Percentiles rank a stretch among this genome's conserved stretches.
phyloP scores from a whole-genome alignment of 2,113 vertebrate species.

The Hydropotes inermis region DNA sequence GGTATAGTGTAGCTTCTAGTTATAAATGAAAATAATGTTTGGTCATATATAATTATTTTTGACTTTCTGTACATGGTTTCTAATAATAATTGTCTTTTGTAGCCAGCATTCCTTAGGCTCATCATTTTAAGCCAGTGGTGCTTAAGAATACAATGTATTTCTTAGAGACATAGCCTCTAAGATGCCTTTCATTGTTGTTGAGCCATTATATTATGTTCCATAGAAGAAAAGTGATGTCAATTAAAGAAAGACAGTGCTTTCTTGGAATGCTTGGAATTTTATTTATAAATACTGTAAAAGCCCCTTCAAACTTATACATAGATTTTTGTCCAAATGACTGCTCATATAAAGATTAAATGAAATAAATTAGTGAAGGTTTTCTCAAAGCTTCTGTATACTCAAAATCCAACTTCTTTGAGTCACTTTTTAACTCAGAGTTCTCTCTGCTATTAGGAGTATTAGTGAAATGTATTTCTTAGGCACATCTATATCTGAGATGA shows the following conservation, averaged over 20 bases:
- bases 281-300: conserved; percentile 15
- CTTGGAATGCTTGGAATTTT: not conserved
- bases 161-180: not conserved
- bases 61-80: not conserved
- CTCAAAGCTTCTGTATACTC: not conserved
- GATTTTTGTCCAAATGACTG: not conserved
- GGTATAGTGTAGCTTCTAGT: not conserved
- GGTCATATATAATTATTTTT: not conserved
- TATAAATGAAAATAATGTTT: not conserved
- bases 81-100: not conserved
- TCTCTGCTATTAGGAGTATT: not conserved
- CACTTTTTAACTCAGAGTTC: not conserved
- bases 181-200: not conserved
- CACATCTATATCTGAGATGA: not conserved
- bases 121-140: not conserved
- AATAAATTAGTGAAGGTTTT: not conserved
- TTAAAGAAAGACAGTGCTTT: not conserved
- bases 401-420: not conserved
- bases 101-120: not conserved
- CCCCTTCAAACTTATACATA: not conserved
- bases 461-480: not conserved
- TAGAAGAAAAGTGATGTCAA: not conserved
- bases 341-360: not conserved
- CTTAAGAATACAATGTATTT: not conserved
- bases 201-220: not conserved